phyloP scores from a whole-genome alignment of 2,113 vertebrate genomes.

The Sturnira hondurensis region DNA sequence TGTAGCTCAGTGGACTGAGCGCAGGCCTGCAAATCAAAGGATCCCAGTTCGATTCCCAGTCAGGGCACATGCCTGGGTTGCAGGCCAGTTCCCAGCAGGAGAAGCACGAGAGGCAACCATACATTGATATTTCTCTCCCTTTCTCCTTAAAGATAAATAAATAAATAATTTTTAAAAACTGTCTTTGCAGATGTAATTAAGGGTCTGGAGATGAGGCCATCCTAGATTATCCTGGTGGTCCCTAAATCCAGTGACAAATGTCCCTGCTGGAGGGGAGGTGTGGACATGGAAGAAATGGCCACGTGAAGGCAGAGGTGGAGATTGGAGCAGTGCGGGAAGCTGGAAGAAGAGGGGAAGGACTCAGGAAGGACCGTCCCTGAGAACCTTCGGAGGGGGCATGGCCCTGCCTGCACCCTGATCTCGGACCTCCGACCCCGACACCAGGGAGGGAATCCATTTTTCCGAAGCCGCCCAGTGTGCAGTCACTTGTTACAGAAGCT shows the following conservation, averaged over 20 bases:
- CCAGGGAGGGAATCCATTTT: not conserved
- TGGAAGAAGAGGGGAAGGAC: no score
- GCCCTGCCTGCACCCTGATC: not conserved
- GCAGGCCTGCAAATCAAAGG: no score
- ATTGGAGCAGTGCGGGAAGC: not conserved
- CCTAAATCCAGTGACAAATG: not conserved
- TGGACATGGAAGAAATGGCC: not conserved
- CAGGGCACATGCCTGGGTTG: no score
- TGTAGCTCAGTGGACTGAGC: no score
- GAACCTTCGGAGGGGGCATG: accelerated
- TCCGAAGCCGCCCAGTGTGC: not conserved
- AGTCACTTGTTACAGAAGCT: accelerated
- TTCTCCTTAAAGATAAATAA: no score
- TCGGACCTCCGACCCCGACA: not conserved
- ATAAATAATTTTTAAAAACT: no score
- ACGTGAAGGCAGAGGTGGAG: not conserved
- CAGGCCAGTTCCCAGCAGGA: no score
- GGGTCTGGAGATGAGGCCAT: not conserved
- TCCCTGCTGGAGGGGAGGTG: not conserved
- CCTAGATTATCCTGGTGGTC: not conserved
- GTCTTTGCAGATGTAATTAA: not conserved
- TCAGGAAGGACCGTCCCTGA: no score
- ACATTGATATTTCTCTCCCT: no score
- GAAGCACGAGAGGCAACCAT: no score
- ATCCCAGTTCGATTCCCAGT: no score